phyloP scores from a whole-genome alignment of 1,140 invertebrate genomes.

The Drosophila lini region DNA sequence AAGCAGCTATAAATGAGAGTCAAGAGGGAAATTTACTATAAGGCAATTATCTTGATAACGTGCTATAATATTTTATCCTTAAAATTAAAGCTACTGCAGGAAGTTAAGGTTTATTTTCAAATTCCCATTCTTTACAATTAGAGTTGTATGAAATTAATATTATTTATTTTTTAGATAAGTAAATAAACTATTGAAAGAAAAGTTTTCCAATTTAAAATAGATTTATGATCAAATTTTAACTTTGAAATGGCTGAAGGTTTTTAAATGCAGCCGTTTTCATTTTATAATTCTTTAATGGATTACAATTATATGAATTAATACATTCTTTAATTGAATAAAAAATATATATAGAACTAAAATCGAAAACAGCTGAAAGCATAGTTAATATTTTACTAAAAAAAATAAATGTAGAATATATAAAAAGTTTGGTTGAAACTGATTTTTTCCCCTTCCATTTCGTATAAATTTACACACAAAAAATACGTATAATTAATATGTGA shows the following conservation, averaged over 20 bases:
- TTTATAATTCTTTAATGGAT: too few relatives aligned
- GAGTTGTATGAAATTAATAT: background rate
- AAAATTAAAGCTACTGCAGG: background rate
- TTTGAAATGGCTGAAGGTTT: background rate
- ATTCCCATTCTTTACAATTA: background rate
- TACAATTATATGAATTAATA: too few relatives aligned
- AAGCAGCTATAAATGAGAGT: background rate
- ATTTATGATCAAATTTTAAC: background rate
- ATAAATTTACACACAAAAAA: background rate
- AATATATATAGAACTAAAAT: too few relatives aligned
- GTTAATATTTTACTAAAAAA: too few relatives aligned
- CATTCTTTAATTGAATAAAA: too few relatives aligned
- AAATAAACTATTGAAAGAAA: background rate
- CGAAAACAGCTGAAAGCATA: too few relatives aligned
- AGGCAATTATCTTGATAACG: background rate
- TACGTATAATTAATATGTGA: conserved; percentile 1
- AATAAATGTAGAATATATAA: background rate
- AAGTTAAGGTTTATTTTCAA: background rate
- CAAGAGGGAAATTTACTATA: background rate
- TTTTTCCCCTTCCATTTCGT: background rate
- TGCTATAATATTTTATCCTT: background rate
- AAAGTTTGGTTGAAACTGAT: background rate
- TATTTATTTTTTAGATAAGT: background rate
- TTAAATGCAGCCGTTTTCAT: too few relatives aligned
- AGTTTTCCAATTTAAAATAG: background rate